Conservation (phyloP, 2,797 vertebrate species). For the Botia kubotai region DNA sequence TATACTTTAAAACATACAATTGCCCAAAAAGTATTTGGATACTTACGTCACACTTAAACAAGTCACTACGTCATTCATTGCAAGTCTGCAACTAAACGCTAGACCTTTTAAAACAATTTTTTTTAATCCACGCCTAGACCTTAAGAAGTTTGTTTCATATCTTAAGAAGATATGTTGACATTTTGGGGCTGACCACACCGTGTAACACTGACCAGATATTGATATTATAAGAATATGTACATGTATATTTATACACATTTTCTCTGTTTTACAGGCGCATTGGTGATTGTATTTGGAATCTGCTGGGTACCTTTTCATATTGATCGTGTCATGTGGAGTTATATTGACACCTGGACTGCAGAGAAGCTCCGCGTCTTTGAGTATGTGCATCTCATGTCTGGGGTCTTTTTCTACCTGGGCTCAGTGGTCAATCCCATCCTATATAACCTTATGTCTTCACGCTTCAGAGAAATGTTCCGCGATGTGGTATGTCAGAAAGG, state of each 20-base stretch:
- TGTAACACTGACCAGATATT: too few species aligned
- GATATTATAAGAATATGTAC: too few species aligned
- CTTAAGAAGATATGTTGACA: too few species aligned
- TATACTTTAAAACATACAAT: slow-evolving; percentile 4
- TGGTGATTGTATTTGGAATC: slow-evolving; percentile 88
- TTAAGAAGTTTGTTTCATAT: too few species aligned
- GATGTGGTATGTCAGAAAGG: slow-evolving; percentile 75
- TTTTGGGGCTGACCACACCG: too few species aligned
- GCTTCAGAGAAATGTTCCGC: slow-evolving; percentile 89
- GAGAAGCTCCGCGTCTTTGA: slow-evolving; percentile 76
- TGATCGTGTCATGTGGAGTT: slow-evolving; percentile 91
- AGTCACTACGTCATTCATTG: background rate
- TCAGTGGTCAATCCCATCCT: slow-evolving; percentile 88
- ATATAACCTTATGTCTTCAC: slow-evolving; percentile 93
- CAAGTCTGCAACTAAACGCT: background rate
- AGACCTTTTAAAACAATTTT: background rate
- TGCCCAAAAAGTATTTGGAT: background rate
- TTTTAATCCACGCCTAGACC: too few species aligned
- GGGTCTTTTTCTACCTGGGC: slow-evolving; percentile 90
- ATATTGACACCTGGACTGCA: slow-evolving; percentile 74
- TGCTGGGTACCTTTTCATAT: slow-evolving; percentile 94
- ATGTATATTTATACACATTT: background rate
- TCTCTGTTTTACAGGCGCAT: slow-evolving; percentile 75
- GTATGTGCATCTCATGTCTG: slow-evolving; percentile 85
- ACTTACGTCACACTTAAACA: background rate